Percentiles rank a stretch among this genome's conserved stretches.
Conservation (phyloP, 2,797 vertebrate species). For the Coluber constrictor region DNA sequence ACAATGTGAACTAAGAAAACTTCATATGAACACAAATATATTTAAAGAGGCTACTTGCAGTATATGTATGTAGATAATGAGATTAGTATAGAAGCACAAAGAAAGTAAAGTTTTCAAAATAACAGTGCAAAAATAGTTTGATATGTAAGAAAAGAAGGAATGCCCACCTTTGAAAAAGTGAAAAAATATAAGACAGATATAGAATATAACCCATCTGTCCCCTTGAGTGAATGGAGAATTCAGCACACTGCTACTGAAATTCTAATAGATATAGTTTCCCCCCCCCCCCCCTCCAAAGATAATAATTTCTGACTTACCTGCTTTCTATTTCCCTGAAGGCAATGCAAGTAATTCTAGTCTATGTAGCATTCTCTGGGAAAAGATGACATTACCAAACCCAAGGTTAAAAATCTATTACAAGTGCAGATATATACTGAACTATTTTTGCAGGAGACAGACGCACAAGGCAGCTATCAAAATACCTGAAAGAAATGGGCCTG, state of each 20-base stretch:
- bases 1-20: constrained; percentile 48
- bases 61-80: constrained; percentile 50
- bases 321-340: background rate
- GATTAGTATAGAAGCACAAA: constrained; percentile 17
- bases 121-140: background rate
- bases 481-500: background rate
- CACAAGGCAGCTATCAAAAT: background rate
- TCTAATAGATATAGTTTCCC: background rate
- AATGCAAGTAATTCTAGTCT: background rate
- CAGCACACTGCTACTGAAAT: background rate
- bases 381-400: background rate
- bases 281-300: background rate
- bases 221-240: background rate
- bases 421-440: background rate
- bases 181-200: background rate
- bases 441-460: background rate
- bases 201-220: background rate
- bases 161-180: background rate
- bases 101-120: constrained; percentile 13
- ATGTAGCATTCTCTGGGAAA: background rate
- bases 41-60: constrained; percentile 48
- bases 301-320: background rate
- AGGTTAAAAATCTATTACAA: background rate
- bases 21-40: constrained; percentile 42
- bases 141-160: constrained; percentile 5